Conservation (phyloP, 2,113 vertebrate species). For the Struthidea cinerea region DNA sequence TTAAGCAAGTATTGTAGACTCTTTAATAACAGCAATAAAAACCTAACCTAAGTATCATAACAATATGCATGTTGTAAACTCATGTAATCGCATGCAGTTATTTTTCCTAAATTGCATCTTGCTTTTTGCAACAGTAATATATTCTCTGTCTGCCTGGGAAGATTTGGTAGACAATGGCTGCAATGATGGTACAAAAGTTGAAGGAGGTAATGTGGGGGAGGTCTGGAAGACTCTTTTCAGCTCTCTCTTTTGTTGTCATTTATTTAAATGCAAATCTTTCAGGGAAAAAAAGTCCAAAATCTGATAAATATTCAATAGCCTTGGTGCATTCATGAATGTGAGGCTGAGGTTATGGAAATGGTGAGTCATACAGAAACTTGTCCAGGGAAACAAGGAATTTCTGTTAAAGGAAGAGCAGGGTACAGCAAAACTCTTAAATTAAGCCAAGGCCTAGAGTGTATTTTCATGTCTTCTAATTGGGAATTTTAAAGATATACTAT, state of each 20-base stretch:
- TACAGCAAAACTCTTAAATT: background rate
- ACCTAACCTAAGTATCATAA: background rate
- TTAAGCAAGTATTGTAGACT: background rate
- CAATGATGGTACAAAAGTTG: background rate
- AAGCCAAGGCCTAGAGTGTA: background rate
- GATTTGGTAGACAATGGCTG: background rate
- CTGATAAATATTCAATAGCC: conserved; percentile 33
- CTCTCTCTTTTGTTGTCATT: conserved; percentile 13
- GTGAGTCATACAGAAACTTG: background rate
- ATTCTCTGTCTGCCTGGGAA: conserved; percentile 31
- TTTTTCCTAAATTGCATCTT: background rate
- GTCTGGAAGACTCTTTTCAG: conserved; percentile 12
- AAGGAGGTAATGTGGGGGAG: background rate
- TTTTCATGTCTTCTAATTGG: background rate
- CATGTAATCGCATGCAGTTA: background rate
- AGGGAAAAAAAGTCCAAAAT: background rate
- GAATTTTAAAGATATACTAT: background rate
- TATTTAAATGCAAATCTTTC: conserved; percentile 55
- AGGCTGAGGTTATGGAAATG: background rate
- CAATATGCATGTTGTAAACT: background rate
- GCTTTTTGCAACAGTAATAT: background rate
- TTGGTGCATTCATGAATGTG: background rate
- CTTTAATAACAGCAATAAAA: background rate
- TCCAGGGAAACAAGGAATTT: background rate
- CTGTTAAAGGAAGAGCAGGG: background rate